Percentiles rank a stretch among this genome's conserved stretches.
Conservation (phyloP, 2,888 invertebrate genomes). For the Habroteleia sp. region DNA sequence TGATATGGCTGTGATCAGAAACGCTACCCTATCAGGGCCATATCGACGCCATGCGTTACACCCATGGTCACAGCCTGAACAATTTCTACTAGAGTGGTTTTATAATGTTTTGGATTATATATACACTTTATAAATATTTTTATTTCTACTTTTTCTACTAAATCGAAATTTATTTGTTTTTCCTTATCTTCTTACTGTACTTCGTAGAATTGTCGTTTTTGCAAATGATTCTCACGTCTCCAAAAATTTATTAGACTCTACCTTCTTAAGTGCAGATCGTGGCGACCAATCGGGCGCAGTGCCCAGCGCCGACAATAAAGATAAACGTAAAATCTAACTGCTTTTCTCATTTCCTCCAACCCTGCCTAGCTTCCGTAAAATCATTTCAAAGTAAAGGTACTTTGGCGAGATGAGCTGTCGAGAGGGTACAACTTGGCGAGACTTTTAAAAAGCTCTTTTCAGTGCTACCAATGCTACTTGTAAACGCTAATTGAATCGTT, state of each 20-base stretch:
- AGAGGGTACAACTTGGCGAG: constrained; percentile 62
- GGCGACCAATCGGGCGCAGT: constrained; percentile 60
- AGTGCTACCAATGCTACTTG: constrained; percentile 47
- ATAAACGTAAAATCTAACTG: constrained; percentile 79
- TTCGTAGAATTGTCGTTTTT: constrained; percentile 42
- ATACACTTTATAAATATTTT: too few relatives aligned
- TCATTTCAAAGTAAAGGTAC: constrained; percentile 62
- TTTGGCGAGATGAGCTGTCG: constrained; percentile 64
- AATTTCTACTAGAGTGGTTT: too few relatives aligned
- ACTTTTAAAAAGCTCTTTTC: constrained; percentile 64
- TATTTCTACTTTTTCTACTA: too few relatives aligned
- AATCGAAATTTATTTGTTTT: constrained; percentile 4
- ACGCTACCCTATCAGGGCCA: too few relatives aligned
- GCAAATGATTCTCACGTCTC: constrained; percentile 59
- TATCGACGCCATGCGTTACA: too few relatives aligned
- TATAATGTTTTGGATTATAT: too few relatives aligned
- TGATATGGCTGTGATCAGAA: too few relatives aligned
- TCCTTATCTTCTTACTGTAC: constrained; percentile 11
- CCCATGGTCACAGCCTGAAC: too few relatives aligned
- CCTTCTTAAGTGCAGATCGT: constrained; percentile 18
- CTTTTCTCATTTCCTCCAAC: constrained; percentile 59
- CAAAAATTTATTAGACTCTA: constrained; percentile 47
- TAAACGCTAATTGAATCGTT: constrained; percentile 65
- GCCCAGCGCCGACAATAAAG: constrained; percentile 66
- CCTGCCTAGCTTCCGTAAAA: constrained; percentile 54